phyloP scores from a whole-genome alignment of 2,888 invertebrate species.

The Lottia gigantea region DNA sequence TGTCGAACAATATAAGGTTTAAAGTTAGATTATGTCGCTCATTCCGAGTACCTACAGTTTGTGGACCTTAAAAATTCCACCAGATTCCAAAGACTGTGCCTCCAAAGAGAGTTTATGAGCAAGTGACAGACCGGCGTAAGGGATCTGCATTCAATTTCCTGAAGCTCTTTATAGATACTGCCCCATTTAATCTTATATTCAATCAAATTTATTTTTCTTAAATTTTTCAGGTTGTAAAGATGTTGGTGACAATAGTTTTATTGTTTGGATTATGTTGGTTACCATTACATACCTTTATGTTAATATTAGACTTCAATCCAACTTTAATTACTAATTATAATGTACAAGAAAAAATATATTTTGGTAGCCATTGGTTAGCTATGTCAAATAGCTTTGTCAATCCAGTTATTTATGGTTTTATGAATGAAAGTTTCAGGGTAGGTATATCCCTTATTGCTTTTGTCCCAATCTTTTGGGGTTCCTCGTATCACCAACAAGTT shows the following conservation, averaged over 20 bases:
- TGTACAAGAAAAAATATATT: constrained; percentile 14
- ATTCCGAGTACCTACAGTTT: too few species aligned
- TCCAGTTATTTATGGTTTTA: constrained; percentile 59
- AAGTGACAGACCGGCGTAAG: too few species aligned
- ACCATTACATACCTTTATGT: constrained; percentile 51
- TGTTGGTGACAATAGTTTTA: constrained; percentile 60
- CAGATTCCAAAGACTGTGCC: too few species aligned
- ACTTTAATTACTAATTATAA: neutral
- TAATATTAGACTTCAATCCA: constrained; percentile 49
- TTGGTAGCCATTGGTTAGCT: constrained; percentile 55
- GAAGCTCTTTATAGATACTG: too few species aligned
- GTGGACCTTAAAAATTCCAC: too few species aligned
- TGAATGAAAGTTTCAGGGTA: constrained; percentile 61
- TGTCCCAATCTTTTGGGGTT: neutral
- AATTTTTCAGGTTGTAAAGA: constrained; percentile 53
- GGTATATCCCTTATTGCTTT: constrained; percentile 20
- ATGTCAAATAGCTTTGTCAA: constrained; percentile 65
- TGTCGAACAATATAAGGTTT: too few species aligned
- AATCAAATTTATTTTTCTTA: too few species aligned
- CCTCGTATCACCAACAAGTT: too few species aligned
- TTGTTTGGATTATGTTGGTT: constrained; percentile 60
- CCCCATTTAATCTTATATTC: too few species aligned
- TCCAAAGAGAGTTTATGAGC: too few species aligned
- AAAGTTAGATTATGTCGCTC: too few species aligned
- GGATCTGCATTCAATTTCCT: too few species aligned